A percentile compares a stretch with the other conserved stretches of the same genome.
phyloP scores from a whole-genome alignment of 37 sponge, comb jelly and placozoan genomes.

The Geodia barretti region DNA sequence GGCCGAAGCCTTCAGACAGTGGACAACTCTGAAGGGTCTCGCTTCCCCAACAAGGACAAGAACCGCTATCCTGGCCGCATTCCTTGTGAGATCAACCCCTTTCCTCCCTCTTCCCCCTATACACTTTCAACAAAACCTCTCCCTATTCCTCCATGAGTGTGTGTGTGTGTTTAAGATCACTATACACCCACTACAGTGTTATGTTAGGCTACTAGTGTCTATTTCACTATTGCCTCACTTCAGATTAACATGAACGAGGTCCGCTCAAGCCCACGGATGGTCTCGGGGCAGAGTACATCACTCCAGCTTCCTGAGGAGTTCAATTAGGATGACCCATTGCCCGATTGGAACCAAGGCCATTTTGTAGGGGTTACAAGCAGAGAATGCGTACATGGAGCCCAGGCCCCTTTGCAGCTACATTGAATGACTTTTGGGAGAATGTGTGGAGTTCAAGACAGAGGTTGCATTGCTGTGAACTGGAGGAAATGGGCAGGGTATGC shows the following conservation, averaged over 20 bases:
- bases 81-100: conserved; percentile 71
- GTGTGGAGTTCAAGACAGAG: conserved; percentile 64
- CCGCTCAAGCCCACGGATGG: conserved; percentile 20
- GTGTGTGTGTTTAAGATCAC: no score
- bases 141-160: no score
- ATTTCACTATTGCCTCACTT: background rate
- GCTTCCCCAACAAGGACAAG: conserved; percentile 60
- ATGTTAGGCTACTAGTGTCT: no score
- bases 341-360: no score
- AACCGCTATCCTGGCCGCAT: conserved; percentile 48
- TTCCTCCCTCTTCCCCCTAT: no score
- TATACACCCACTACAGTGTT: no score
- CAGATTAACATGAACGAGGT: conserved; percentile 28
- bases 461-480: conserved; percentile 37
- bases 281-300: conserved; percentile 64
- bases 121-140: no score
- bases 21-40: conserved; percentile 52
- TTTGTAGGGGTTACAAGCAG: conserved; percentile 61
- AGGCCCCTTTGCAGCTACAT: conserved; percentile 59
- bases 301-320: conserved; percentile 72
- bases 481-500: conserved; percentile 21
- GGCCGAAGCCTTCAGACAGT: conserved; percentile 27
- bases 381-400: conserved; percentile 66
- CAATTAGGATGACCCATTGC: no score
- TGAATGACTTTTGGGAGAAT: conserved; percentile 67